Base-by-base conservation (phyloP, 2,113 vertebrate species). In the Scytalopus superciliaris region DNA sequence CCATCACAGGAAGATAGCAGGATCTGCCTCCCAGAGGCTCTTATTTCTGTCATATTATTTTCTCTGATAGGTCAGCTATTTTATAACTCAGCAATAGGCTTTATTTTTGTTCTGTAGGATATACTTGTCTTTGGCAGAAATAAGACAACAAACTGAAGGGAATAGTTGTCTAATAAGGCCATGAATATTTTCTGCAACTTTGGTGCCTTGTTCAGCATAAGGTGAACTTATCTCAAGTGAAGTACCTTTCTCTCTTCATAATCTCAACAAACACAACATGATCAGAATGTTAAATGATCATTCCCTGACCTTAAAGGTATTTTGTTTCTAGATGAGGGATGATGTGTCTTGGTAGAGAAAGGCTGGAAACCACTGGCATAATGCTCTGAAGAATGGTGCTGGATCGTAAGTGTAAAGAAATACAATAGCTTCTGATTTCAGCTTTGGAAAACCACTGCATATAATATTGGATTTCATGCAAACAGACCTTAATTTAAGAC, bases 21-120 rank as follows among this genome's bases (percentile, higher is more conserved):
- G 25, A 42, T 42, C 56, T 70, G 40, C 11, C 7, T 74, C 50
- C 57, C 63, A 49, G n/a, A 68, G 9, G 14, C 25, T 39, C 33
- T 19, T 42, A 35, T 14, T 90, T 50, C 49, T n/a, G 19, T 47
- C 0, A 0, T 27, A 19, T 3, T 2, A 4, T 60, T 64, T 49
- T 23, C 12, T 70, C 50, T 69, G 74, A 15, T 0, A 56, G 60
- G 12, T 67, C 47, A 62, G 30, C 31, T 82, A 6, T 37, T 42
- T 45, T 45, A 4, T 10, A 70, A 52, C 37, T 85, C 42, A 53
- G 16, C 42, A 27, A 67, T 5, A 66, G 9, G 13, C n/a, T 37
- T 91, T 53, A 11, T 6, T 76, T 82, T 66, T 78, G 19, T 72
- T 44, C 59, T 67, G 15, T 35, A 33, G 30, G 11, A 74, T 47